Evolutionary conservation across 2,888 invertebrate genomes (phyloP), one percentile per base, ranked within the genome.

Genomic region (Pediacus dermestoides): DNA sequence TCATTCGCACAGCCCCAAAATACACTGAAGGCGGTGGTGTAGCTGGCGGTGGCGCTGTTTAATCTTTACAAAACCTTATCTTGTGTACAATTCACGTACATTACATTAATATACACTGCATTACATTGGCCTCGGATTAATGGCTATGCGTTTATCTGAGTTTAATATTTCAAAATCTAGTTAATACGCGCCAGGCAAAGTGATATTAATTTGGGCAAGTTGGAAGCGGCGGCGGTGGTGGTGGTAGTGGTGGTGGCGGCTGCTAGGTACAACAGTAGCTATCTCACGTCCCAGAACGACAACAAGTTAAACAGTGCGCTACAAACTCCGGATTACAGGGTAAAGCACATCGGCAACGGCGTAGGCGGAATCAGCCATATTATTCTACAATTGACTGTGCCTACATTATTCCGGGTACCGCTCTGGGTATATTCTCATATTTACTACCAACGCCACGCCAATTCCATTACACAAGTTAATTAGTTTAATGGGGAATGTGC

Each of bases 151-250:
- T 51, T 51, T 51, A 48, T 48, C 48, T 48, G 39, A 44, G 48
- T 33, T 44, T 42, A 47, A 51, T 51, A 51, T 51, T 51, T 51
- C 50, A 49, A 49, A 49, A 46, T 48, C 46, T 44, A 46, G 51
- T 43, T 48, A 48, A 48, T 48, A 39, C 48, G 48, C 48, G 46
- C 30, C 42, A 27, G 47, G 48, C 39, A 42, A 46, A 46, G 44
- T 45, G 46, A 44, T 51, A 48, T 51, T 51, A 51, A 51, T 51
- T 51, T 43, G 48, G 44, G 34, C 37, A 36, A 44, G 44, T 39
- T 49, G 39, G 40, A 40, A 44, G 31, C 27, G 32, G 35, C 21
- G 39, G 40, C 11, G 31, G 23, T 15, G 23, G 35, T 40, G 40
- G 38, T 9, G 37, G 31, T 41, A 47, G 43, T 34, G 36, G 42